These are phyloP conservation scores for Tringa solitaria DNA, from an alignment of 2,113 vertebrate genomes.

Conservation along the genomic window DNA sequence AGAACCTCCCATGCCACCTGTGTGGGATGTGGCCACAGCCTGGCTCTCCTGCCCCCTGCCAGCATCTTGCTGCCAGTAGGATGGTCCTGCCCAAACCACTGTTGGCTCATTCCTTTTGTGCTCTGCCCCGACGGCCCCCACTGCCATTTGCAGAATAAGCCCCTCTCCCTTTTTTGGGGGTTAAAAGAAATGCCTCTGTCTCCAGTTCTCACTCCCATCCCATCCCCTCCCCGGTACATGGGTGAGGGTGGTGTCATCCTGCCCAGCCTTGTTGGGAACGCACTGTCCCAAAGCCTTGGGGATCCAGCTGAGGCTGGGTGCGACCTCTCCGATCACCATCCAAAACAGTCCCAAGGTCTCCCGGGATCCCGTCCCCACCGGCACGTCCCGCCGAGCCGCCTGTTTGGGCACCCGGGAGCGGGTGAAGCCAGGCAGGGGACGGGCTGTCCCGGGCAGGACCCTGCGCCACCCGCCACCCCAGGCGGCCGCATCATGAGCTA, in stretches of 20 bases:
- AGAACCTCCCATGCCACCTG: not conserved
- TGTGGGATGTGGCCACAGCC: not conserved
- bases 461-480: not conserved
- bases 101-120: not conserved
- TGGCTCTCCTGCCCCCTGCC: not conserved
- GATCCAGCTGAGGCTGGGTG: not conserved
- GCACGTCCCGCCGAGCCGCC: rapidly evolving
- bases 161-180: not conserved
- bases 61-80: not conserved
- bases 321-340: rapidly evolving
- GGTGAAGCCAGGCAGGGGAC: not conserved
- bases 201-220: not conserved
- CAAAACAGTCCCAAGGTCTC: not conserved
- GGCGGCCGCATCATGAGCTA: not conserved
- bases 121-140: not conserved
- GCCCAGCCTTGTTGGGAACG: not conserved
- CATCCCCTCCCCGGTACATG: not conserved
- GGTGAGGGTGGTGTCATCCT: not conserved
- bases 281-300: not conserved
- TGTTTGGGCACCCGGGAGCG: rapidly evolving
- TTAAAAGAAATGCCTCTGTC: not conserved
- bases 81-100: not conserved
- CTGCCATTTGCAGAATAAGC: not conserved
- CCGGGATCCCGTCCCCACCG: rapidly evolving
- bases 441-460: not conserved